Evolutionary conservation across 1,140 invertebrate genomes (phyloP), one percentile per base, ranked within the genome.

Genomic region (Drosophila mojavensis): DNA sequence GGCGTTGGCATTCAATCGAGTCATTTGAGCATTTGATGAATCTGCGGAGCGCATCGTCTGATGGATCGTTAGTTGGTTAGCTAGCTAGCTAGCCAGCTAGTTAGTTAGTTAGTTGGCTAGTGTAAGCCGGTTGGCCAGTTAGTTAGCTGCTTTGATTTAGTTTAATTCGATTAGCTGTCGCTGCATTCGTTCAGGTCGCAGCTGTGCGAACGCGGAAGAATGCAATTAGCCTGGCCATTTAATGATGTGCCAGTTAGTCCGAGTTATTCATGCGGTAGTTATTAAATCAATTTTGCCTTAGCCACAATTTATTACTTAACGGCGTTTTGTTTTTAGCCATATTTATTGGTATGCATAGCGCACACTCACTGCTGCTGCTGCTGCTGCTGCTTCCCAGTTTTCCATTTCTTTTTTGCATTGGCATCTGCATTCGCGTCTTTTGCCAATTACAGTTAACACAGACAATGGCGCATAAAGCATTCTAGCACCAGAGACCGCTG

Each of bases 381-480:
- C 43, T 17, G n/a, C n/a, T 47, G 28, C 51, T 17, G 51, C 10
- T 48, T 7, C n/a, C 9, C 9, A 17, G 24, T 51, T 36, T 36
- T 55, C 53, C 17, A 36, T 55, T 33, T 33, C 5, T 33, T 41
- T 56, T 60, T 48, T 60, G 58, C 58, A 64, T 64, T 54, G 30
- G 62, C 50, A 54, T 54, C 17, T 53, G 61, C 47, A 20, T 55
- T 39, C 47, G 54, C 33, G 30, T 65, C 39, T 24, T 64, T 77
- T 78, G 56, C 83, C 84, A 88, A 88, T 88, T 84, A 88, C 84
- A 79, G 75, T 76, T 77, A 62, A 54, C 79, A 54, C 73, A 88
- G 71, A 88, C 81, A 89, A 90, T 84, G 77, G 80, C 74, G 78
- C 74, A 88, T 89, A 89, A 89, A 89, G 66, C 84, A 89, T 89